phyloP scores from a whole-genome alignment of 2,113 vertebrate species.

The Tinamus guttatus region DNA sequence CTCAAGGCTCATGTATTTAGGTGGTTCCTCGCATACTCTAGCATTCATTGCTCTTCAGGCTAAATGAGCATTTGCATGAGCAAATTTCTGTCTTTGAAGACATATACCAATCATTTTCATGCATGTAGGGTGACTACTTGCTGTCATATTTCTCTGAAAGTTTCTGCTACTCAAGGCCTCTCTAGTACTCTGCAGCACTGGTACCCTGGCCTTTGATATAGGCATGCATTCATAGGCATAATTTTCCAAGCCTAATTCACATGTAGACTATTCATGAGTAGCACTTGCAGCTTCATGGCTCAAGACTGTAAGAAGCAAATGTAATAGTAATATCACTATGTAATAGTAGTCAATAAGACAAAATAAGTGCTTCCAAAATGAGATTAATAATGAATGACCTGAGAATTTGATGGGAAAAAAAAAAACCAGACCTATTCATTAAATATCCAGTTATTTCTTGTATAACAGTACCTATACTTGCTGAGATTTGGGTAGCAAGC shows the following conservation, averaged over 20 bases:
- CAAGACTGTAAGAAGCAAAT: neutral
- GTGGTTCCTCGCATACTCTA: neutral
- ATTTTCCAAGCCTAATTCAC: neutral
- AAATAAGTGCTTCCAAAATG: neutral
- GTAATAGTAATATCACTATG: too few species aligned
- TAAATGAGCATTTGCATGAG: conserved; percentile 45
- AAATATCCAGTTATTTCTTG: neutral
- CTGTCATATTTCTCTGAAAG: too few species aligned
- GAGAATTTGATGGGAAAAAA: neutral
- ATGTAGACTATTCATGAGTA: neutral
- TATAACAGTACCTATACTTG: neutral
- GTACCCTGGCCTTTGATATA: neutral
- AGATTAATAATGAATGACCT: neutral
- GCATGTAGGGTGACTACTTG: neutral
- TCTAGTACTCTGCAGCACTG: neutral
- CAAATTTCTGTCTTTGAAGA: conserved; percentile 29
- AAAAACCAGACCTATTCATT: neutral
- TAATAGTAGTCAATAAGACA: neutral
- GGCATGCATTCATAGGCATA: neutral
- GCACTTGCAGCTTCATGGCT: neutral
- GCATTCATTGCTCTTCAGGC: conserved; percentile 11
- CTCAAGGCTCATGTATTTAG: neutral
- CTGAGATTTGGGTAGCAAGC: neutral
- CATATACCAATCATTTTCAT: neutral
- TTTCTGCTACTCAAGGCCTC: neutral